These are phyloP conservation scores for Drosophila truncata DNA, from an alignment of 1,140 invertebrate genomes.

Conservation along the genomic window DNA sequence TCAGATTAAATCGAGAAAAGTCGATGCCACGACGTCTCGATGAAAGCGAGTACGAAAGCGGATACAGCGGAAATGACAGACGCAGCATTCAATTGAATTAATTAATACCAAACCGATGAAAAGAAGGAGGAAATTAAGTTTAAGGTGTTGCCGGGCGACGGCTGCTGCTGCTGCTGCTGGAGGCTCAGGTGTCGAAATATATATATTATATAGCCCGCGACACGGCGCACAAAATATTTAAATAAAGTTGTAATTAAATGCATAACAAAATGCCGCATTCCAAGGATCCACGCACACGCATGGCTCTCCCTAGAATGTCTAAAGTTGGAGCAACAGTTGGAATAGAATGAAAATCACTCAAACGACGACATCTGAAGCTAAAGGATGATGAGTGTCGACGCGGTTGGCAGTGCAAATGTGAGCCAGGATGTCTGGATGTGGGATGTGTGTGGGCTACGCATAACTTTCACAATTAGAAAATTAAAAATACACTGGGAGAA, in stretches of 20 bases:
- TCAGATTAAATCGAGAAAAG: constrained; percentile 73
- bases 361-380: constrained; percentile 50
- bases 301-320: neutral
- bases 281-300: constrained; percentile 1
- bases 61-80: constrained; percentile 67
- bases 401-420: constrained; percentile 14
- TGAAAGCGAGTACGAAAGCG: constrained; percentile 3
- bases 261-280: constrained; percentile 47
- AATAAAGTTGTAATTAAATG: constrained; percentile 84
- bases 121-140: constrained; percentile 40
- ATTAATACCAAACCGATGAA: constrained; percentile 71
- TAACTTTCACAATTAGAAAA: constrained; percentile 79
- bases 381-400: constrained; percentile 43
- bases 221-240: constrained; percentile 75
- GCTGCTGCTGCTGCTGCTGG: constrained; percentile 1
- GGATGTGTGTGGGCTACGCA: constrained; percentile 32
- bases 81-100: constrained; percentile 76
- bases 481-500: constrained; percentile 65
- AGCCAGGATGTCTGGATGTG: neutral
- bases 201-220: constrained; percentile 42
- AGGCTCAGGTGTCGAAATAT: constrained; percentile 29
- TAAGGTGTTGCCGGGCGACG: constrained; percentile 15
- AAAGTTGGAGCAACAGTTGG: constrained; percentile 72
- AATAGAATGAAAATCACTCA: constrained; percentile 76
- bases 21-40: neutral